Evolutionary conservation across 2,888 invertebrate genomes (phyloP), one percentile per base, ranked within the genome.

Genomic region (Noctua fimbriata): DNA sequence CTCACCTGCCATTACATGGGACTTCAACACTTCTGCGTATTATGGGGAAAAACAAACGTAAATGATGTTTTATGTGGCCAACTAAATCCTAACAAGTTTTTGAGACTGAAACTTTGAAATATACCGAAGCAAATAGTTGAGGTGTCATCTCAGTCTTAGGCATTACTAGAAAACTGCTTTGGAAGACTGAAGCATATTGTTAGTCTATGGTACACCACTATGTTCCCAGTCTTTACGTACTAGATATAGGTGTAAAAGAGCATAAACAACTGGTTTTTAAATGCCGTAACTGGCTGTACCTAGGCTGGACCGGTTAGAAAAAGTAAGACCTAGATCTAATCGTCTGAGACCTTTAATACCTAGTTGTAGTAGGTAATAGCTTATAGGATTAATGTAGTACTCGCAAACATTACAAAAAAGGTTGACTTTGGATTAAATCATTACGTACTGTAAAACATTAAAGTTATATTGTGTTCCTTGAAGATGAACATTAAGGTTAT

Each of bases 321-420:
- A 82, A 84, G 72, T 78, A 47, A 82, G 86, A 78, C 83, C 86
- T 84, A 86, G 74, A 86, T 86, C 52, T 74, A 75, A 82, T 86
- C 86, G 78, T 18, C 49, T 71, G 63, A 74, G 73, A 74, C 77
- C 52, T 86, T 70, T 71, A 66, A 76, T 67, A 63, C 73, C 41
- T 76, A 47, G 28, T 36, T 69, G 28, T 73, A 70, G 76, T 65
- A 36, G 72, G 41, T 58, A 36, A 72, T 41, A 63, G 21, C 66
- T 73, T 49, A 71, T 65, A 63, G 49, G 72, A 85, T 18, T 67
- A 14, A 55, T 63, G 16, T 85, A 58, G 69, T 69, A 63, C 71
- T 63, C 58, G 52, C 18, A 58, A 77, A 83, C 16, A 49, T 49
- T 32, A 47, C 41, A 47, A 66, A 58, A 55, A 66, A 14, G 7